Evolutionary conservation across 2,888 invertebrate genomes (phyloP).

Genomic region (Girardia tigrina): DNA sequence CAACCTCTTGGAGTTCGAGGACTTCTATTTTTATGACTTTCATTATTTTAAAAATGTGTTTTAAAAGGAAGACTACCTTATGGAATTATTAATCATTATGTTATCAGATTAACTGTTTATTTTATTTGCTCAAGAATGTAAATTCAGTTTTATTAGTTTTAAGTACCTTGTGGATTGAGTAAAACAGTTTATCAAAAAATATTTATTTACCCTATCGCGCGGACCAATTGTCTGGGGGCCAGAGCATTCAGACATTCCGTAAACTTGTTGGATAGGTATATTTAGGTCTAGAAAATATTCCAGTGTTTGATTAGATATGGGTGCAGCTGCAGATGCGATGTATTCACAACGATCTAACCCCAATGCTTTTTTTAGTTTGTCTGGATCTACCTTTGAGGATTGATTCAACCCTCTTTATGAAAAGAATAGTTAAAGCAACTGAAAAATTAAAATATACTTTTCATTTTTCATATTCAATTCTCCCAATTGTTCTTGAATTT

Average conservation of each 20-base stretch:
- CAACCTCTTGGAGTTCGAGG: too few relatives aligned
- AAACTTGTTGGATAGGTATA: conserved; percentile 66
- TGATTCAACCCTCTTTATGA: too few relatives aligned
- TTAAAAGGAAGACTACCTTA: too few relatives aligned
- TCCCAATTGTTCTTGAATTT: conserved; percentile 74
- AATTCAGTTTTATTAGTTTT: too few relatives aligned
- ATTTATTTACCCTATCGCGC: background rate
- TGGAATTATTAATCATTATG: too few relatives aligned
- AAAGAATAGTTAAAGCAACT: too few relatives aligned
- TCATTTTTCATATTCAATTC: conserved; percentile 48
- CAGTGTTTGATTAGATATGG: conserved; percentile 67
- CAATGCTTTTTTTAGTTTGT: conserved; percentile 58
- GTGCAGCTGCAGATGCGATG: conserved; percentile 69
- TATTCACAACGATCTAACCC: conserved; percentile 63
- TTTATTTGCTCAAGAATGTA: too few relatives aligned
- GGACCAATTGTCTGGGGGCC: conserved; percentile 63
- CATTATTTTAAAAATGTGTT: too few relatives aligned
- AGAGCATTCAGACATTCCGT: conserved; percentile 68
- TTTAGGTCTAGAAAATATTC: conserved; percentile 75
- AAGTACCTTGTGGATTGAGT: background rate
- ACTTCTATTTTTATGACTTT: too few relatives aligned
- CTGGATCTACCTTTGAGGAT: too few relatives aligned
- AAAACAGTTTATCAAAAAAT: background rate
- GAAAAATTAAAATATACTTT: too few relatives aligned
- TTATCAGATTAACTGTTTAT: too few relatives aligned